Evolutionary conservation across 2,797 vertebrate species (phyloP).

Genomic region (Phoeniculus purpureus): DNA sequence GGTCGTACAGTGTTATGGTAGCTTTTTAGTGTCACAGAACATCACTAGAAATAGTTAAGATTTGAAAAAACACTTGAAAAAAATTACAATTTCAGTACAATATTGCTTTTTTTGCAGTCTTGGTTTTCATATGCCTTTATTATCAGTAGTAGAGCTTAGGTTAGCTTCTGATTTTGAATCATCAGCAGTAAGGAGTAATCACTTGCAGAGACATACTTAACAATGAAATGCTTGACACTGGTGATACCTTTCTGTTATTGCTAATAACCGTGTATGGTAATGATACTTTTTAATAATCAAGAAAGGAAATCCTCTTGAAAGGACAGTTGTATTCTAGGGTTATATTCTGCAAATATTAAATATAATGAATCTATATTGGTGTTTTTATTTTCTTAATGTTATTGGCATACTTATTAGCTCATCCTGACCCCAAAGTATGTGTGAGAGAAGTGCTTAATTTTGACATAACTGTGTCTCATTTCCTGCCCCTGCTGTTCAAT

Average conservation of each 20-base stretch:
- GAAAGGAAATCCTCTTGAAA: neutral
- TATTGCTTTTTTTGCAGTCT: neutral
- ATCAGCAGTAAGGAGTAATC: neutral
- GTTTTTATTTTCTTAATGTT: neutral
- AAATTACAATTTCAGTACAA: neutral
- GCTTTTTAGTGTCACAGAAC: neutral
- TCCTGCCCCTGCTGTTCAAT: neutral
- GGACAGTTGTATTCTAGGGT: neutral
- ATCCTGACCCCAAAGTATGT: neutral
- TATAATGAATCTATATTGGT: neutral
- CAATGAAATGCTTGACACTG: neutral
- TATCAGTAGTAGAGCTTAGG: neutral
- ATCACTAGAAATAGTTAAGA: neutral
- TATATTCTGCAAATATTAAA: neutral
- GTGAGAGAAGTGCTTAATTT: neutral
- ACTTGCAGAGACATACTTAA: neutral
- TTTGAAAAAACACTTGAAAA: neutral
- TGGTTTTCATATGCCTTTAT: neutral
- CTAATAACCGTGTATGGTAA: neutral
- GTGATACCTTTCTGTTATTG: neutral
- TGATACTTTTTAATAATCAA: neutral
- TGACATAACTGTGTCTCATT: neutral
- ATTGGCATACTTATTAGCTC: neutral
- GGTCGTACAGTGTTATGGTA: neutral
- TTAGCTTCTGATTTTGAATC: neutral